Base-by-base conservation (phyloP, 2,888 invertebrate species). In the Deilephila porcellus region DNA sequence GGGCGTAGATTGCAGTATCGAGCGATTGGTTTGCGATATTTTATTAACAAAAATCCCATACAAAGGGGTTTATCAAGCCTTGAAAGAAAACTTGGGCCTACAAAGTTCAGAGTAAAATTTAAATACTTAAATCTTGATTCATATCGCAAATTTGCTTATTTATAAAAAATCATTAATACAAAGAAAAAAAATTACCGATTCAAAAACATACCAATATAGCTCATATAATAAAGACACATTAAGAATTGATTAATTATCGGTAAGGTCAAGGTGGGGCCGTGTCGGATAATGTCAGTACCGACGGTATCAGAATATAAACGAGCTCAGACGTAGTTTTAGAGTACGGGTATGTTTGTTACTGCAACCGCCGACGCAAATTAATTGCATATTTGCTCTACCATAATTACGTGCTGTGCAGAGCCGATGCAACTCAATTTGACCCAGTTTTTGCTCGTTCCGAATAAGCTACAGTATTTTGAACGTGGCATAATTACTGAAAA, bases 381-480 rank as follows among this genome's bases (percentile, higher is more conserved):
- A 92, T 91, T 86, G 90, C 86, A 85, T 84, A 87, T 91, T 89
- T 89, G 87, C 86, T 77, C 81, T 76, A 67, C 81, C 81, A 83
- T 90, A 91, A 91, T 91, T 89, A 90, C 88, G 83, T 84, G 70
- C 74, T 85, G 80, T 79, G 84, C 84, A 80, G 77, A 79, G 80
- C 82, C 80, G 82, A 82, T 86, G 85, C 86, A 86, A 87, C 87
- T 88, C 83, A 82, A 87, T 88, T 84, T 86, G 88, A 86, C 89
- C 89, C 82, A 86, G 82, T 91, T 92, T 88, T 88, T 88, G 80
- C 82, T 79, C 76, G 77, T 74, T 77, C 67, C 76, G 79, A 79
- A 79, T 79, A 77, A 78, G 75, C 80, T 76, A 77, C 74, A 75
- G 74, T 73, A 76, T 80, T 80, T 81, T 79, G 78, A 83, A 81